Percentiles rank a stretch among this genome's conserved stretches.
phyloP scores from a whole-genome alignment of 2,888 invertebrate genomes.

The Cryptocephalus primarius region DNA sequence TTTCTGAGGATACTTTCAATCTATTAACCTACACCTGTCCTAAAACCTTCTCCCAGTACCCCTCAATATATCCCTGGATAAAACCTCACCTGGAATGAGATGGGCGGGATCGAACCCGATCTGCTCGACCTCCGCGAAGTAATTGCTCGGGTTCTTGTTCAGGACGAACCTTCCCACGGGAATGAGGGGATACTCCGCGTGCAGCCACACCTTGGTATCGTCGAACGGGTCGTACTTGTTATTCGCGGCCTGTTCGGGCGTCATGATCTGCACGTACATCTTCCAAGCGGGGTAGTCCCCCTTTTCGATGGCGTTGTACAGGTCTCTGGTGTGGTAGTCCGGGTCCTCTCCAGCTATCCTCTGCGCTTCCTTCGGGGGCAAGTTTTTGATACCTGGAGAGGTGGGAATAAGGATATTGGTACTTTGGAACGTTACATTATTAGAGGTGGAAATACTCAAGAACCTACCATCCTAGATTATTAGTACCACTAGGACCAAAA shows the following conservation, averaged over 20 bases:
- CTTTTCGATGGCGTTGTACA: conserved; percentile 77
- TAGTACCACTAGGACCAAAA: too few species aligned
- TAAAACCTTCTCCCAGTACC: too few species aligned
- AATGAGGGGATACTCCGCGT: conserved; percentile 78
- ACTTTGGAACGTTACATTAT: too few species aligned
- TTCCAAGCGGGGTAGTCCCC: conserved; percentile 71
- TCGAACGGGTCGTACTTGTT: conserved; percentile 85
- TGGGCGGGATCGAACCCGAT: conserved; percentile 83
- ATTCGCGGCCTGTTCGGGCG: conserved; percentile 70
- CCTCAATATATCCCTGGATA: too few species aligned
- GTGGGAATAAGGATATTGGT: too few species aligned
- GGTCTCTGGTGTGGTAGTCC: conserved; percentile 78
- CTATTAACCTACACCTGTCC: too few species aligned
- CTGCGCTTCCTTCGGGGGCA: conserved; percentile 55
- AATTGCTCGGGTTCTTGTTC: conserved; percentile 82
- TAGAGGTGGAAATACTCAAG: too few species aligned
- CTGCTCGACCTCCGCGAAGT: conserved; percentile 93
- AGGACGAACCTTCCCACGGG: conserved; percentile 79
- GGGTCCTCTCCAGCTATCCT: conserved; percentile 67
- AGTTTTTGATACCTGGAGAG: conserved; percentile 56
- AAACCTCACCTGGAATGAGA: conserved; percentile 55
- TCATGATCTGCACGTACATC: conserved; percentile 78
- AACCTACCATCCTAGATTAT: too few species aligned
- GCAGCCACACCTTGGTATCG: conserved; percentile 87
- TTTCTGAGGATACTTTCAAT: too few species aligned